Evolutionary conservation across 2,113 vertebrate genomes (phyloP).

Genomic region (Pantherophis guttatus): DNA sequence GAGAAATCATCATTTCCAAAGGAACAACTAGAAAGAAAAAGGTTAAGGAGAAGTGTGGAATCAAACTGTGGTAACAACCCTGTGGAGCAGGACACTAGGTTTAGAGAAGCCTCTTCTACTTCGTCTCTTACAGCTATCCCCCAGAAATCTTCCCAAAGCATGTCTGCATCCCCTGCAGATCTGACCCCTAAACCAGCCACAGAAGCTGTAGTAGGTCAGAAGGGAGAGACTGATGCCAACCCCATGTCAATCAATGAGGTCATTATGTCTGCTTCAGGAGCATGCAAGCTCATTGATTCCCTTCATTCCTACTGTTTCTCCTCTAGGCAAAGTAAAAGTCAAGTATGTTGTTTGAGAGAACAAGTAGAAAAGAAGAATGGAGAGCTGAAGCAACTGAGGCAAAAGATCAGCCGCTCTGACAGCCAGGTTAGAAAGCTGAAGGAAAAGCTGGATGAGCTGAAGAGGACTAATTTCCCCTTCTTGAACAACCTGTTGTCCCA

Average conservation of each 20-base stretch:
- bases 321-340: conserved; percentile 71
- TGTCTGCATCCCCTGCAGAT: conserved; percentile 67
- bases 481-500: conserved; percentile 67
- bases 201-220: conserved; percentile 64
- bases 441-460: conserved; percentile 73
- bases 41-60: conserved; percentile 65
- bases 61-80: conserved; percentile 62
- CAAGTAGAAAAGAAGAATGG: conserved; percentile 74
- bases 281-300: conserved; percentile 75
- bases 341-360: conserved; percentile 73
- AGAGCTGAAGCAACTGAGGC: conserved; percentile 67
- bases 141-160: conserved; percentile 69
- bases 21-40: conserved; percentile 74
- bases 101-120: conserved; percentile 41
- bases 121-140: conserved; percentile 67
- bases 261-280: conserved; percentile 73
- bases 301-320: conserved; percentile 80
- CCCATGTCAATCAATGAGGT: conserved; percentile 80
- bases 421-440: conserved; percentile 75
- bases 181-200: conserved; percentile 69
- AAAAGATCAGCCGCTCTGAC: conserved; percentile 71
- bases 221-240: conserved; percentile 69
- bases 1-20: conserved; percentile 65
- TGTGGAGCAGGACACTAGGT: conserved; percentile 42
- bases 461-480: conserved; percentile 64